Evolutionary conservation across 2,797 vertebrate genomes (phyloP), one percentile per base, ranked within the genome.

Genomic region (Aythya fuligula): DNA sequence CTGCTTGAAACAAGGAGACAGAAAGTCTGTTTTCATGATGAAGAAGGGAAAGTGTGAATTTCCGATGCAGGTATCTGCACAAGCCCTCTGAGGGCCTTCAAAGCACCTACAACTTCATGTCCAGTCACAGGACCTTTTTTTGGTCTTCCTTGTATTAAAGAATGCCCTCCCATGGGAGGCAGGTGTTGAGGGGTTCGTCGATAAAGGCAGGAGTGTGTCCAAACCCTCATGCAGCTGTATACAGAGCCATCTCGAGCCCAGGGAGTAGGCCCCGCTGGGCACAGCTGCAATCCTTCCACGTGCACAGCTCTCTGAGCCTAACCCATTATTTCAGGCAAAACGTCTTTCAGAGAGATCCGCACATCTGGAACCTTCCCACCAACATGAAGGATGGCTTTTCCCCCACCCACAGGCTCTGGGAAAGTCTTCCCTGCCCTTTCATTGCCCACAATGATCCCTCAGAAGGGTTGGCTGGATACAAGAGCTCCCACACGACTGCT

Each of bases 361-460:
- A 38, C 85, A 62, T 89, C 71, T 49, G 57, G 56, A 32, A 38
- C 6, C 5, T 38, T 65, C 60, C 34, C 19, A 17, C 49, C 83
- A 87, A 85, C 62, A 54, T 6, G 71, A 92, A 66, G 41, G 58
- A 41, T 41, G 87, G 61, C 73, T 86, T 94, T 87, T 86, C 51
- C 62, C 62, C 62, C 83, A 62, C 83, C 82, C 76, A 96, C 96
- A 49, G 25, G 0, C 56, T 62, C 87, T 78, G 85, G 57, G 60
- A 88, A 92, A 89, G 90, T 36, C 94, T 80, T 91, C 65, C 90
- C 91, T 85, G 82, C 88, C 78, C 94, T 96, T 95, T 97, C 76
- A 74, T 18, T 77, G 62, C 58, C 93, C 93, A 96, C 95, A 97
- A 95, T 89, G 93, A 65, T n/a, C 74, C 75, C 74, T 96, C 89